Base-by-base conservation (phyloP, 2,797 vertebrate species). In the Poecilia velifera region DNA sequence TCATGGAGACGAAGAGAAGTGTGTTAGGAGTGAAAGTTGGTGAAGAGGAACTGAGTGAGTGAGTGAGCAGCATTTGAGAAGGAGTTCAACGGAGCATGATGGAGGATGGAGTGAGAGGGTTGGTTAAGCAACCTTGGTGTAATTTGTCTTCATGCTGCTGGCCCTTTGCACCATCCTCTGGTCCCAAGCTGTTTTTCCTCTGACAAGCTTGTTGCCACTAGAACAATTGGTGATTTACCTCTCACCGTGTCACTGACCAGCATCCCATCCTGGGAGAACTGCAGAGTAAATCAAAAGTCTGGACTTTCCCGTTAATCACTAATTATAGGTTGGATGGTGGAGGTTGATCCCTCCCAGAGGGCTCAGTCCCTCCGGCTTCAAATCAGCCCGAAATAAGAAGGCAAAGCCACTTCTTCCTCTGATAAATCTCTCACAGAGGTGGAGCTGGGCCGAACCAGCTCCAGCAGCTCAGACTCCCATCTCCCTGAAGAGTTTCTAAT, bases 201-300 rank as follows among this genome's bases (percentile, higher is more conserved):
- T 92, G 93, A 93, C 94, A 92, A 92, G 90, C 91, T 88, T 90
- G 86, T 92, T 91, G 88, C 92, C 86, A 93, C 87, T 80, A 78
- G 88, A 89, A 91, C 91, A 87, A 84, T 76, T 86, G 91, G 89
- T 93, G 92, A 94, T 94, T 94, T 94, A 94, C 87, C 90, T 91
- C 82, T 85, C 20, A 18, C 84, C 3, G 41, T 77, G 81, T 87
- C 89, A 87, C 88, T 84, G 86, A 89, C 90, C 88, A 88, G 78
- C 84, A 90, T 87, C 87, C 81, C 84, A 73, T 82, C 86, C 87
- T 83, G 86, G 85, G 82, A 84, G 84, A 82, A 76, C 66, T 72
- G 82, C 84, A 76, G 84, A 90, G 90, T 93, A 92, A 94, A 92
- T 93, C 92, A 94, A 89, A 93, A 90, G 79, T 79, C 87, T 82